These are phyloP conservation scores for Clivina fossor DNA, from an alignment of 2,888 invertebrate species.

Conservation along the genomic window DNA sequence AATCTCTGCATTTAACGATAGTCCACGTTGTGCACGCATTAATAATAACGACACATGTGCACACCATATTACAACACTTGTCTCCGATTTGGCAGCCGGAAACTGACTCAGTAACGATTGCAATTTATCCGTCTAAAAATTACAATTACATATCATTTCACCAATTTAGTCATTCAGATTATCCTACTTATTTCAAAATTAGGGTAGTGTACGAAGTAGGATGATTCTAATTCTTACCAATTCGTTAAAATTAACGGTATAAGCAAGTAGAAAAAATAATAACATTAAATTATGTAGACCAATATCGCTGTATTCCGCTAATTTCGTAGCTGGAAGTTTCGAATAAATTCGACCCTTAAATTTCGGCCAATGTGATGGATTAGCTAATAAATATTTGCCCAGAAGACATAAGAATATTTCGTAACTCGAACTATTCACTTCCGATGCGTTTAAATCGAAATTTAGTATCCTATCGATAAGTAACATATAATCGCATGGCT, in stretches of 20 bases:
- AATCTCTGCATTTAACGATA: background rate
- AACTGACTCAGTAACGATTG: constrained; percentile 10
- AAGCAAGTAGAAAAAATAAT: constrained; percentile 45
- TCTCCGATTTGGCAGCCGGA: constrained; percentile 4
- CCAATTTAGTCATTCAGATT: too few species aligned
- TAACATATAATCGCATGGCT: constrained; percentile 6
- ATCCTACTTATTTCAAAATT: too few species aligned
- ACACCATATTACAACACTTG: constrained; percentile 17
- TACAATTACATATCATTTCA: too few species aligned
- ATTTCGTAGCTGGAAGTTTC: constrained; percentile 49
- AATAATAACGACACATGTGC: constrained; percentile 23
- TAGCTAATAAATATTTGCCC: constrained; percentile 44
- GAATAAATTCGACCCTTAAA: constrained; percentile 51
- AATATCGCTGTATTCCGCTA: constrained; percentile 46
- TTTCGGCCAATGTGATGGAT: constrained; percentile 50
- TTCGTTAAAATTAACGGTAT: constrained; percentile 46
- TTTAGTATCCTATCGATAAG: constrained; percentile 42
- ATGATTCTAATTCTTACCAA: constrained; percentile 45
- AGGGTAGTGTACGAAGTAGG: background rate
- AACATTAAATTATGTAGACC: constrained; percentile 48
- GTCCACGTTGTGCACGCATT: constrained; percentile 7
- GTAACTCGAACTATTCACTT: constrained; percentile 43
- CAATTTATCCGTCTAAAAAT: constrained; percentile 19
- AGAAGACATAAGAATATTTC: constrained; percentile 48
- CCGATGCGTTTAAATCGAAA: constrained; percentile 5